Evolutionary conservation across 2,113 vertebrate species (phyloP).

Genomic region (Centropristis striata): DNA sequence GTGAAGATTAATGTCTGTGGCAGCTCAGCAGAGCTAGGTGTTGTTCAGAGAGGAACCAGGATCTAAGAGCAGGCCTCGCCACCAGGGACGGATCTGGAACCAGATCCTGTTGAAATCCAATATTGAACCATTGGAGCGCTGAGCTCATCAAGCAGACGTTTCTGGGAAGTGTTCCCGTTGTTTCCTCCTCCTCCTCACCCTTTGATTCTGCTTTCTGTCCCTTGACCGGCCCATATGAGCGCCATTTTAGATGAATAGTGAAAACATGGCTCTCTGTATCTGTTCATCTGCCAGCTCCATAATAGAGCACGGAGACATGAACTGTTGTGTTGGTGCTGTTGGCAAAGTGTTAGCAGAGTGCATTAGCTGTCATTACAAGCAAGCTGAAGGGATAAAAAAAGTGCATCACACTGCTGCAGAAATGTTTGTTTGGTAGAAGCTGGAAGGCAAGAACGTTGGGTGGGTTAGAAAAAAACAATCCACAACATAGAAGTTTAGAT

Average conservation of each 20-base stretch:
- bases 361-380: constrained; percentile 41
- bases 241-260: constrained; percentile 61
- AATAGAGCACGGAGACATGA: constrained; percentile 43
- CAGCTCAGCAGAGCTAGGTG: constrained; percentile 64
- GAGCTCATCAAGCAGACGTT: constrained; percentile 64
- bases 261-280: constrained; percentile 57
- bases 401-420: background rate
- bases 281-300: constrained; percentile 66
- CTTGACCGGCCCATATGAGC: constrained; percentile 58
- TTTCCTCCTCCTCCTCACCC: constrained; percentile 45
- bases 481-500: background rate
- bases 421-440: constrained; percentile 13
- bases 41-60: constrained; percentile 69
- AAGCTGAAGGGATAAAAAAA: constrained; percentile 14
- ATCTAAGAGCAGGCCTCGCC: constrained; percentile 72
- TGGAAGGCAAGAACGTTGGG: background rate
- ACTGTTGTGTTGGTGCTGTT: constrained; percentile 27
- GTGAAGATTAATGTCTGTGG: constrained; percentile 77
- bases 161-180: constrained; percentile 73
- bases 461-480: background rate
- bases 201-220: constrained; percentile 63
- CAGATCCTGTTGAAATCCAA: constrained; percentile 71
- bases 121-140: constrained; percentile 62
- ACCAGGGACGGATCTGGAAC: constrained; percentile 71
- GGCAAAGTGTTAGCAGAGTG: constrained; percentile 30